Base-by-base conservation (phyloP, 1,140 invertebrate species). In the Drosophila equinoxialis region DNA sequence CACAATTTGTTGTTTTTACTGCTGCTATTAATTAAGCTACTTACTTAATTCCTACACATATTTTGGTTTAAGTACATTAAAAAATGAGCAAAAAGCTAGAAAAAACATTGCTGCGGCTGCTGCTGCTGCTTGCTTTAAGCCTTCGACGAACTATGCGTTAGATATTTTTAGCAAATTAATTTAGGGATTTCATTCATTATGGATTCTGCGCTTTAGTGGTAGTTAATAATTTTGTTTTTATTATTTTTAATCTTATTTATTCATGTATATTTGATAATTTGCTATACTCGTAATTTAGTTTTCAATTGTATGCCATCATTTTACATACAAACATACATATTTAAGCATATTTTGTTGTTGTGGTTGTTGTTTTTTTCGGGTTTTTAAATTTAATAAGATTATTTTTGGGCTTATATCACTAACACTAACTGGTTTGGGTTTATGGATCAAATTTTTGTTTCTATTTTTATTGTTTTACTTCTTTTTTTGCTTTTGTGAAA, bases 381-480 rank as follows among this genome's bases (percentile, higher is more conserved):
- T 67, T 79, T 66, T 89, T 79, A 83, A 51, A 79, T 86, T 83
- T 65, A 79, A 86, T 87, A 77, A 86, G 76, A 84, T 78, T 77
- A 61, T 41, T 63, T 66, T 69, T 48, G 33, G 30, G 42, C 51
- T 58, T 58, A 64, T 26, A 37, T 62, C 33, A 33, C 57, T 59
- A 59, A 59, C 57, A 59, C 57, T 59, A 59, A 59, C 57, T 59
- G 57, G 57, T 10, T 59, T 37, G 17, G 23, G 45, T 63, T 33
- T 33, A n/a, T 48, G 26, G 14, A n/a, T 45, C 26, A n/a, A 55
- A 51, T 66, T 35, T 68, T 60, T 65, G 14, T 62, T 6, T 30
- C 5, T 30, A 26, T 26, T 26, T 30, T 30, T 6, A 5, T 30
- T 23, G 20, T 23, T 23, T 30, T 30, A 6, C 0, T 5, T 6